These are phyloP conservation scores for Cheiracanthium punctorium DNA, from an alignment of 2,888 invertebrate genomes.

Conservation along the genomic window DNA sequence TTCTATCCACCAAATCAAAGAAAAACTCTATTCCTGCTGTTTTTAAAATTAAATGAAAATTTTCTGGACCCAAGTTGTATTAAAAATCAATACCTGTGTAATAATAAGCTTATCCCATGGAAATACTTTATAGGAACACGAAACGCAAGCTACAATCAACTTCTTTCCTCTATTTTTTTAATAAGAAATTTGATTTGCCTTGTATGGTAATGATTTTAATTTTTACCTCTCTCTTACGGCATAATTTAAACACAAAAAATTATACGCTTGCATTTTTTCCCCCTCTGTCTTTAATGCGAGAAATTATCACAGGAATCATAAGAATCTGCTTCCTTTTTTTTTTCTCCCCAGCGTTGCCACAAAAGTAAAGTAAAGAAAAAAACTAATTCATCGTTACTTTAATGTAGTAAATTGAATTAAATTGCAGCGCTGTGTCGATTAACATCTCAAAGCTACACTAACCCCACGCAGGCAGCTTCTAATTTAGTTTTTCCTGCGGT, in stretches of 20 bases:
- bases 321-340: constrained; percentile 10
- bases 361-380: constrained; percentile 49
- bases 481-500: constrained; percentile 65
- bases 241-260: constrained; percentile 49
- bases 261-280: neutral
- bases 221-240: constrained; percentile 28
- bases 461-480: constrained; percentile 37
- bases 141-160: constrained; percentile 30
- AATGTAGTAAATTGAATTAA: constrained; percentile 60
- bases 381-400: constrained; percentile 48
- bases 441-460: constrained; percentile 59
- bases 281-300: neutral
- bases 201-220: constrained; percentile 63
- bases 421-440: constrained; percentile 55
- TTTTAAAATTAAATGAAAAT: neutral
- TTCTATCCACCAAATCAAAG: neutral
- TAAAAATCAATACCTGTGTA: neutral
- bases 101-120: neutral
- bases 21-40: neutral
- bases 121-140: neutral
- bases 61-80: neutral
- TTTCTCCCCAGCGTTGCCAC: constrained; percentile 8
- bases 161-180: constrained; percentile 43
- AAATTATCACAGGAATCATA: constrained; percentile 3
- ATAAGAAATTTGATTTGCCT: constrained; percentile 60